A percentile compares a stretch with the other conserved stretches of the same genome.
Evolutionary conservation across 2,888 invertebrate genomes (phyloP).

Genomic region (Horisme vitalbata): DNA sequence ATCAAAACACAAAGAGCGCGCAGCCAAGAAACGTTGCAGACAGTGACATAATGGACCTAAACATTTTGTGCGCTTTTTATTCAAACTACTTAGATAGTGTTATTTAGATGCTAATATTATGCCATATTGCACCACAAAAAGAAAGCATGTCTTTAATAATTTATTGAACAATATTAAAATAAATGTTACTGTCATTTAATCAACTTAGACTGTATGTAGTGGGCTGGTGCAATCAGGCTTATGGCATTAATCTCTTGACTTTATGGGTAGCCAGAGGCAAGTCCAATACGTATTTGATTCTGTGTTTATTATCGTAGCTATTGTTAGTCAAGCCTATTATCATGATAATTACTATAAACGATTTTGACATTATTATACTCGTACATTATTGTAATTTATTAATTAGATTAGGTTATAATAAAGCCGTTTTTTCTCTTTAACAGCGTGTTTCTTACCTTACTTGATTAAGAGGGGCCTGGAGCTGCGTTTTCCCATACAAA

Average conservation of each 20-base stretch:
- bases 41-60: slow-evolving; percentile 29
- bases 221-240: background rate
- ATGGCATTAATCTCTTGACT: background rate
- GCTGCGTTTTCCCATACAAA: no score
- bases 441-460: background rate
- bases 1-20: slow-evolving; percentile 48
- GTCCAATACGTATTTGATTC: background rate
- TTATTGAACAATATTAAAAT: no score
- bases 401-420: slow-evolving; percentile 10
- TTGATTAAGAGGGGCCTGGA: no score
- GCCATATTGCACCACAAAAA: no score
- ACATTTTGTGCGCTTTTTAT: no score
- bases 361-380: slow-evolving; percentile 9
- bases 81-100: no score
- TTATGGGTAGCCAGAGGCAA: background rate
- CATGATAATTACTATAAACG: slow-evolving; percentile 6
- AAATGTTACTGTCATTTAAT: no score
- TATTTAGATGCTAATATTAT: no score
- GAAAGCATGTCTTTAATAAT: no score
- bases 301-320: background rate
- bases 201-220: background rate
- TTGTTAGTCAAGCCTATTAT: slow-evolving; percentile 4
- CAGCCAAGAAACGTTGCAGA: slow-evolving; percentile 30
- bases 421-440: slow-evolving; percentile 3
- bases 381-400: slow-evolving; percentile 5